A percentile compares a stretch with the other conserved stretches of the same genome.
Conservation (phyloP, 2,797 vertebrate genomes). For the Tadarida brasiliensis region DNA sequence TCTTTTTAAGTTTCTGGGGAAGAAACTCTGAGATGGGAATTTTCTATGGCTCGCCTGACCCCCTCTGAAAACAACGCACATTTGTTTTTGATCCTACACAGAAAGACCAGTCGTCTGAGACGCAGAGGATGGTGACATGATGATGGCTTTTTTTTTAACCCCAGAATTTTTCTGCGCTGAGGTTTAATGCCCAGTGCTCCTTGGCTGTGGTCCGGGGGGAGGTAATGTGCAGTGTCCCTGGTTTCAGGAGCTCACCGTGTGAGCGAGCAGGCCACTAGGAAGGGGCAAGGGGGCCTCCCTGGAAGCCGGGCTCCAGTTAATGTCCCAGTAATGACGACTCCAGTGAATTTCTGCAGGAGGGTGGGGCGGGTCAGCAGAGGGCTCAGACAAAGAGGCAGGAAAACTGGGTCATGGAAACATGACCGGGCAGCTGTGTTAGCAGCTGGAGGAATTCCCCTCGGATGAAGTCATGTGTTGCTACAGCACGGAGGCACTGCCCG, state of each 20-base stretch:
- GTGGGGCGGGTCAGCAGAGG: slow-evolving; percentile 82
- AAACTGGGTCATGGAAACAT: slow-evolving; percentile 90
- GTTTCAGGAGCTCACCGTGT: slow-evolving; percentile 85
- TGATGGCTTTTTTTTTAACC: slow-evolving; percentile 9
- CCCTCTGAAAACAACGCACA: slow-evolving; percentile 20
- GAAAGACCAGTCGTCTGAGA: not conserved
- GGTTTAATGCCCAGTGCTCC: slow-evolving; percentile 42
- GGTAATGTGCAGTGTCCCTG: slow-evolving; percentile 75
- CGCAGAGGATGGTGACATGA: not conserved
- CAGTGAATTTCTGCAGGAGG: slow-evolving; percentile 85
- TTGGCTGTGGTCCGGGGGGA: slow-evolving; percentile 67
- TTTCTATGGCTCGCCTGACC: not conserved
- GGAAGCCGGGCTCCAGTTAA: slow-evolving; percentile 87
- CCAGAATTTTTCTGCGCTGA: slow-evolving; percentile 1
- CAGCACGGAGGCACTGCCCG: slow-evolving; percentile 62
- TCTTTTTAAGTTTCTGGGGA: slow-evolving; percentile 74
- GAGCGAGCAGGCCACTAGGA: slow-evolving; percentile 80
- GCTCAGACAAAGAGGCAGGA: slow-evolving; percentile 86
- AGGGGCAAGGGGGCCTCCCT: slow-evolving; percentile 84
- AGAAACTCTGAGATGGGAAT: slow-evolving; percentile 56
- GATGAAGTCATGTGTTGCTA: slow-evolving; percentile 86
- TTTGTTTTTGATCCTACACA: slow-evolving; percentile 68
- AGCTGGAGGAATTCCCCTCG: slow-evolving; percentile 83
- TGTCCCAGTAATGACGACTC: slow-evolving; percentile 88
- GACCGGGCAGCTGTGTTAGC: slow-evolving; percentile 84